Evolutionary conservation across 2,888 invertebrate species (phyloP), one percentile per base, ranked within the genome.

Genomic region (Drosophila cracens): DNA sequence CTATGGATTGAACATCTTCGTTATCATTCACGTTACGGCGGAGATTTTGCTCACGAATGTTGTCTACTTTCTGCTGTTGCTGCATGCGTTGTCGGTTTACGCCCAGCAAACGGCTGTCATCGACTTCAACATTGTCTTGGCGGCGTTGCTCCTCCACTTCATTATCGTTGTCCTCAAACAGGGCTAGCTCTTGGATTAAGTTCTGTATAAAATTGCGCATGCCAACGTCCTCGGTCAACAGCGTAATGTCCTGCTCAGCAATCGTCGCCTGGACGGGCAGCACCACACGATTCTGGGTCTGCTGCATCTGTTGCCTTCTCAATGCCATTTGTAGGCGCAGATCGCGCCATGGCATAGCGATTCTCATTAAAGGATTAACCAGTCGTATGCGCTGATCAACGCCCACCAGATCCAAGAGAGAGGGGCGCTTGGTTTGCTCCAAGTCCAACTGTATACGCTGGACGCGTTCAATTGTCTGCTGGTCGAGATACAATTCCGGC

Each of bases 191-290:
- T 58, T 83, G 81, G 34, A 91, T 74, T 2, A 92, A 73, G 13
- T 72, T 71, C 31, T 85, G 82, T 4, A 92, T 58, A 51, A 87
- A 89, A 16, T 76, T 76, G 36, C 82, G 85, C 59, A 92, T 57
- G 34, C 80, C 90, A 43, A 91, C 74, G 62, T 92, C 92, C 33
- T 92, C 82, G 1, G 88, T 90, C 0, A 91, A 69, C 51, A 89
- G 57, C 1, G 61, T 43, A 13, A 78, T 74, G n/a, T 61, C 70
- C 25, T 79, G 54, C 0, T 70, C 67, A 8, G 48, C 40, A 2
- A 11, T n/a, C 5, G 16, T 11, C 8, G n/a, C 38, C n/a, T 80
- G 62, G 3, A 74, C 38, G 5, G 79, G 60, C 43, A 87, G 21
- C 2, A 91, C 80, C 31, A 88, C 34, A 7, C 75, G 79, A 6